Evolutionary conservation across 2,888 invertebrate species (phyloP).

Genomic region (Nephrotoma appendiculata): DNA sequence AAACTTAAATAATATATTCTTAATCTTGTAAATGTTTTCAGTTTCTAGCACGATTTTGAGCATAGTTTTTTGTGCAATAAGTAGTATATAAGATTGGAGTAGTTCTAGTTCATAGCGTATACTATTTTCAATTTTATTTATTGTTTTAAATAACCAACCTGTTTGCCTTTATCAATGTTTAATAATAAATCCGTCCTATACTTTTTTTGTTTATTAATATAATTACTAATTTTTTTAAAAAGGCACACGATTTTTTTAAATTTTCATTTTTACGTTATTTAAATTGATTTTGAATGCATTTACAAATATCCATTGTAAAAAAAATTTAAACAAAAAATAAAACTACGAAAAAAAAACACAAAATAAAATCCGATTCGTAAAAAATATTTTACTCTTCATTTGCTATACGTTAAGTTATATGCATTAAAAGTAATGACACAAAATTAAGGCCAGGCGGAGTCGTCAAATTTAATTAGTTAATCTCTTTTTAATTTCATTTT

Average conservation of each 20-base stretch:
- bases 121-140: not conserved
- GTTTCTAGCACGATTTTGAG: not conserved
- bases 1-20: not conserved
- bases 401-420: not conserved
- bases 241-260: not conserved
- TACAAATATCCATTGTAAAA: not conserved
- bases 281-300: not conserved
- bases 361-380: not conserved
- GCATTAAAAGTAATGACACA: not conserved
- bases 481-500: constrained; percentile 1
- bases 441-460: not conserved
- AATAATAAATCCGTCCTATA: not conserved
- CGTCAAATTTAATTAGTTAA: not conserved
- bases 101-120: not conserved
- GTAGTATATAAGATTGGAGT: not conserved
- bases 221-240: not conserved
- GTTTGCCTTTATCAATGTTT: not conserved
- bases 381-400: not conserved
- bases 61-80: not conserved
- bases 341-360: not conserved
- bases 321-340: not conserved
- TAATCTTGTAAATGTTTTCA: not conserved
- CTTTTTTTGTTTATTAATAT: not conserved
- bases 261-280: not conserved
- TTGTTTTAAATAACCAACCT: not conserved